Conservation (phyloP, 2,888 invertebrate species). For the Ochropleura plecta region DNA sequence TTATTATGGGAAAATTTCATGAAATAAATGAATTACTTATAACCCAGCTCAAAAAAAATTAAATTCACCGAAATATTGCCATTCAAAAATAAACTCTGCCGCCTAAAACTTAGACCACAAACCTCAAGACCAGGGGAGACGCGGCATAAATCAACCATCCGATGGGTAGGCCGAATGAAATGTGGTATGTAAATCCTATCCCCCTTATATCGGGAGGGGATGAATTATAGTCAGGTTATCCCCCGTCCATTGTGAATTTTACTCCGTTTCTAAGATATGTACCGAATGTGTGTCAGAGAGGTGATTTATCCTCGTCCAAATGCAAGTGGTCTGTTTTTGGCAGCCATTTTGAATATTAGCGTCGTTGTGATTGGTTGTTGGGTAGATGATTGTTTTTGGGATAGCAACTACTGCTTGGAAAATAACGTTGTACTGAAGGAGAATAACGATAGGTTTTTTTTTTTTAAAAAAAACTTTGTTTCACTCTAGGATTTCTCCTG, state of each 20-base stretch:
- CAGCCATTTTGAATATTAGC: constrained; percentile 42
- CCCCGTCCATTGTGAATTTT: constrained; percentile 72
- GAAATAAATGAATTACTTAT: no score
- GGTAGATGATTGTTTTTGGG: not conserved
- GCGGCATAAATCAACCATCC: constrained; percentile 79
- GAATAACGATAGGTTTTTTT: no score
- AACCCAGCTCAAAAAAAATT: no score
- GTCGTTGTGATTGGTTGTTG: constrained; percentile 31
- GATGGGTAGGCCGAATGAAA: constrained; percentile 77
- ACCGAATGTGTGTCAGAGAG: constrained; percentile 52
- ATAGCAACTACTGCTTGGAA: no score
- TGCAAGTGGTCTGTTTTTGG: constrained; percentile 54
- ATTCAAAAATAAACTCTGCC: not conserved
- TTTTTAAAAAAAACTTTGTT: no score
- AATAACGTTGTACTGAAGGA: no score
- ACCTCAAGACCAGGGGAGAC: constrained; percentile 70
- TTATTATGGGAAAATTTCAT: no score
- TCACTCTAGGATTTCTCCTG: no score
- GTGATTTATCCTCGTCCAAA: constrained; percentile 60
- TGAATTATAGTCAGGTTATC: constrained; percentile 80
- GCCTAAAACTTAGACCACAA: constrained; percentile 43
- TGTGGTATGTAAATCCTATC: constrained; percentile 81
- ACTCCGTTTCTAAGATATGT: constrained; percentile 59
- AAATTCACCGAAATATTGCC: no score
- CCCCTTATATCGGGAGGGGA: constrained; percentile 76